Base-by-base conservation (phyloP, 1,140 invertebrate species). In the Bathynomus jamesi region DNA sequence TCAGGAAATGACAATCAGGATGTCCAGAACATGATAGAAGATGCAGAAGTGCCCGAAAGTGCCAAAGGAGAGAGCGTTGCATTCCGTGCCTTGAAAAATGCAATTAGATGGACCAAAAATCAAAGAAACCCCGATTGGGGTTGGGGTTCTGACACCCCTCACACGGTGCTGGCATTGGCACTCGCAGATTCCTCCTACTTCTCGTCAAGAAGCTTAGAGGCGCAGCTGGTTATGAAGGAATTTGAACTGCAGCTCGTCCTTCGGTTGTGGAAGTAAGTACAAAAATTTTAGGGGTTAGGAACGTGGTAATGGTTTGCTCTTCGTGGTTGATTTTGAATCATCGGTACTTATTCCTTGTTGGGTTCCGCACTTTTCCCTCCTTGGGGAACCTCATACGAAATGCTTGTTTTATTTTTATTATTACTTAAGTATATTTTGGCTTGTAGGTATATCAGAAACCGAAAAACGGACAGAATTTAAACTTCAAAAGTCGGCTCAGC, bases 221-320 rank as follows among this genome's bases (percentile, higher is more conserved):
- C 91, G 79, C 88, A 91, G 78, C 84, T 93, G 1, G 90, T 88
- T 4, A 86, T 86, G 4, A 93, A 93, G 78, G 90, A 92, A 79
- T 87, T 93, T 86, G 91, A 93, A 80, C 85, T 93, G 30, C 90
- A 93, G 78, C 88, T 92, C 61, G 85, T 92, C 0, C 84, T 91
- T n/a, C 85, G 90, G 79, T 84, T 93, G 30, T 92, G 89, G 85
- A 88, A 89, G 87, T 89, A 81, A 83, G 81, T 74, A 5, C 61
- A 28, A 7, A 21, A 5, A 21, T 28, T 11, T 13, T 13, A 21
- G 21, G 46, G 11, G 46, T 53, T 13, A 11, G 21, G 46, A 21
- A 21, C 11, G 46, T 53, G 46, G 21, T 53, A 13, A 21, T 53
- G 11, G 46, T 53, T n/a, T n/a, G n/a, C n/a, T n/a, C n/a, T n/a